A percentile compares a stretch with the other conserved stretches of the same genome.
Evolutionary conservation across 2,113 vertebrate genomes (phyloP).

Genomic region (Saccopteryx bilineata): DNA sequence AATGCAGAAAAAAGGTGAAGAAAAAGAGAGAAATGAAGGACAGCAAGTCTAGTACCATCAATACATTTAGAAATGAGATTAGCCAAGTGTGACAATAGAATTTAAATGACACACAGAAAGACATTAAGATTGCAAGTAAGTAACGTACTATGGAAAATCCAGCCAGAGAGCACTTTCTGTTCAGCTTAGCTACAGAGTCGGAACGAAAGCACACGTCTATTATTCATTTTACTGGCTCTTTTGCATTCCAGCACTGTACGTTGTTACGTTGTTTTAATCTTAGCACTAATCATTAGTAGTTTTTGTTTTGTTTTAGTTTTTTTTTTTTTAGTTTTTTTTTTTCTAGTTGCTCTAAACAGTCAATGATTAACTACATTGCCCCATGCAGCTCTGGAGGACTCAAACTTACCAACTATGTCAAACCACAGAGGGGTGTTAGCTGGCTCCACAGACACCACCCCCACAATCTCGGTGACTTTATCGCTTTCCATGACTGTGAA

Average conservation of each 20-base stretch:
- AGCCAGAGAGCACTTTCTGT: conserved; percentile 90
- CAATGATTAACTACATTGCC: neutral
- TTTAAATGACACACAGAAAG: conserved; percentile 90
- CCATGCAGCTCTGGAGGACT: neutral
- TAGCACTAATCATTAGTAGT: conserved; percentile 64
- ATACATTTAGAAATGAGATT: conserved; percentile 93
- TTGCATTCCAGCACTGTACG: conserved; percentile 79
- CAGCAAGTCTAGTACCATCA: conserved; percentile 92
- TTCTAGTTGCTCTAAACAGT: conserved; percentile 67
- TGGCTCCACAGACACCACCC: conserved; percentile 95
- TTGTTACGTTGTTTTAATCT: conserved; percentile 58
- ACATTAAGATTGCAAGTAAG: conserved; percentile 90
- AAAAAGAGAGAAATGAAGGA: conserved; percentile 92
- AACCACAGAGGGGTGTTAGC: conserved; percentile 95
- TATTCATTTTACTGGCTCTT: conserved; percentile 83
- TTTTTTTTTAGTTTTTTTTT: neutral
- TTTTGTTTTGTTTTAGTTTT: neutral
- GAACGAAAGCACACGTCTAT: conserved; percentile 87
- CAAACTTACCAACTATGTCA: conserved; percentile 95
- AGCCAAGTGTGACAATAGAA: conserved; percentile 92
- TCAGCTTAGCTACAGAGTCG: conserved; percentile 89
- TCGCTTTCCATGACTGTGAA: conserved; percentile 98
- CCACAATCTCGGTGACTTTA: conserved; percentile 96
- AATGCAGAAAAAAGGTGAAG: conserved; percentile 91
- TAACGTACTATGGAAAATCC: conserved; percentile 89